These are phyloP conservation scores for Hipparchia semele DNA, from an alignment of 2,888 invertebrate genomes.

Conservation along the genomic window DNA sequence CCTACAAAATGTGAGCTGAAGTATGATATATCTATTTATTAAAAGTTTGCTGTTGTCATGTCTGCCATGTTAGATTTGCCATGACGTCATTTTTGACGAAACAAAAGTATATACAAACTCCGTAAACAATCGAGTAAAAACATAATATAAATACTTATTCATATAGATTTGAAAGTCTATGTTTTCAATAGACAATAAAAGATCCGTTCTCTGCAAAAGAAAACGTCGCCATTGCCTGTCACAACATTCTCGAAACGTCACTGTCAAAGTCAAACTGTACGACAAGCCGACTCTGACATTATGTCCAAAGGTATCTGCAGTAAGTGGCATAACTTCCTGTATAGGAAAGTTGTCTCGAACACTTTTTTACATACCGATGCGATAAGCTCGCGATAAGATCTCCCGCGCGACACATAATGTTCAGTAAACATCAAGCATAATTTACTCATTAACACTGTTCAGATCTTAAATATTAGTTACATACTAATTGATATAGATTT, in stretches of 20 bases:
- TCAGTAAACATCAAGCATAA: neutral
- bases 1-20: no score
- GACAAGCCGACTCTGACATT: conserved; percentile 12
- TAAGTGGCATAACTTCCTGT: conserved; percentile 14
- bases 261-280: conserved; percentile 12
- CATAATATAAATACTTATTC: no score
- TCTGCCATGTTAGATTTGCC: neutral
- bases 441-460: neutral
- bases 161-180: neutral
- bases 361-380: conserved; percentile 15
- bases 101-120: neutral
- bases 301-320: conserved; percentile 10
- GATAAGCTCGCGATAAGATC: conserved; percentile 16
- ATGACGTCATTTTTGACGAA: neutral
- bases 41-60: neutral
- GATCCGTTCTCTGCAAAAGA: neutral
- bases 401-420: conserved; percentile 15
- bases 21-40: no score
- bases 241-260: conserved; percentile 13
- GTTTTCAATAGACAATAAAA: neutral
- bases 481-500: neutral
- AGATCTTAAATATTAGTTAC: neutral
- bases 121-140: no score
- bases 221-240: conserved; percentile 14
- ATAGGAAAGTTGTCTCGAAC: conserved; percentile 18